These are phyloP conservation scores for Druceiella hillmani DNA, from an alignment of 2,888 invertebrate genomes.

Conservation along the genomic window DNA sequence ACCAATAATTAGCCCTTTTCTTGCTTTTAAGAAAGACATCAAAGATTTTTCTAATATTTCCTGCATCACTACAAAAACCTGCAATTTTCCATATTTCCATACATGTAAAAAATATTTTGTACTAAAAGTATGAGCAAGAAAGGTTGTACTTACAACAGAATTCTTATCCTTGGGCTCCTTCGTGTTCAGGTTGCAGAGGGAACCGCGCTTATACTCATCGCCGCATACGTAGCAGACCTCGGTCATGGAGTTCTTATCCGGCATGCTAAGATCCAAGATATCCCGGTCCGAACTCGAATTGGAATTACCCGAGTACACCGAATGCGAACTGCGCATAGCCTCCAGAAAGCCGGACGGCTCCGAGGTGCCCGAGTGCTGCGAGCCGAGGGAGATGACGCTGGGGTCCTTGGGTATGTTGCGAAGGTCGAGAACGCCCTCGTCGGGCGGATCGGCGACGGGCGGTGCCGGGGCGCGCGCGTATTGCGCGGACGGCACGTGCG, in stretches of 20 bases:
- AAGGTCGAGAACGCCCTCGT: conserved; percentile 48
- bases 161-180: conserved; percentile 53
- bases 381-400: conserved; percentile 47
- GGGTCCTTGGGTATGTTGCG: conserved; percentile 50
- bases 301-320: conserved; percentile 49
- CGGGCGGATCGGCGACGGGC: conserved; percentile 29
- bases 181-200: conserved; percentile 64
- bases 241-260: conserved; percentile 84
- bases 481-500: conserved; percentile 30
- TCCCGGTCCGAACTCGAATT: conserved; percentile 66
- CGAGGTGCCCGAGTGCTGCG: conserved; percentile 46
- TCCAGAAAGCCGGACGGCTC: conserved; percentile 48
- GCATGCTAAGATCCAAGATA: conserved; percentile 86
- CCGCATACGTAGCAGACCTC: conserved; percentile 90
- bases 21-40: background rate
- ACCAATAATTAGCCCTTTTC: too few relatives aligned
- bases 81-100: background rate
- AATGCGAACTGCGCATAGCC: conserved; percentile 44
- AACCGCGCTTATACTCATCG: conserved; percentile 79
- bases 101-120: background rate
- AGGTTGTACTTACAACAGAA: conserved; percentile 28
- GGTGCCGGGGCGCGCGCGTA: conserved; percentile 28
- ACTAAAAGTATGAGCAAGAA: background rate
- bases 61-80: background rate
- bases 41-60: background rate